These are phyloP conservation scores for Podarcis muralis DNA, from an alignment of 2,113 vertebrate genomes.

Conservation along the genomic window DNA sequence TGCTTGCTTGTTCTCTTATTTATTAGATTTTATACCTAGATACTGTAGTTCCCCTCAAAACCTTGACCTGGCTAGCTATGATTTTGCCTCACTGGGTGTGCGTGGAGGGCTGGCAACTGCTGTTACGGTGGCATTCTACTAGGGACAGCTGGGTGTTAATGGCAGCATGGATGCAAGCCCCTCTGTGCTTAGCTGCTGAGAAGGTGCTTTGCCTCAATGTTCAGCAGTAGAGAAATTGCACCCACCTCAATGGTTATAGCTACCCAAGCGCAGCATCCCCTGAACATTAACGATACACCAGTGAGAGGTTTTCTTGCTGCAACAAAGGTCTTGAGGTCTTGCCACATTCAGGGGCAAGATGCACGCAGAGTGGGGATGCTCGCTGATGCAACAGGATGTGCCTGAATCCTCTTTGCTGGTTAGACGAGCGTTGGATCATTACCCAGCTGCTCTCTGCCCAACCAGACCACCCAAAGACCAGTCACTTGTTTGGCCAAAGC, in stretches of 20 bases:
- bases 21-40: too few species aligned
- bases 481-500: neutral
- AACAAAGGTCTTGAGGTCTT: neutral
- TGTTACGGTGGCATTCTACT: neutral
- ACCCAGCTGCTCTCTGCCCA: neutral
- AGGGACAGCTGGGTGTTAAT: neutral
- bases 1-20: too few species aligned
- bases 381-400: too few species aligned
- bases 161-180: neutral
- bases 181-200: neutral
- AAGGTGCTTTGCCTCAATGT: neutral
- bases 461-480: neutral
- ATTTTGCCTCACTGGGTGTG: neutral
- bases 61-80: neutral
- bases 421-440: neutral
- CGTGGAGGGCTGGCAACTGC: neutral
- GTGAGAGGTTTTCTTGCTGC: too few species aligned
- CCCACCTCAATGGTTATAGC: neutral
- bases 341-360: neutral
- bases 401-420: neutral
- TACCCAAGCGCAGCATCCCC: neutral
- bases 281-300: neutral
- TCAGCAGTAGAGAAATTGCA: neutral
- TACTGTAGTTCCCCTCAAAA: neutral
- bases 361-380: too few species aligned